phyloP scores from a whole-genome alignment of 2,113 vertebrate genomes.

The Engraulis encrasicolus region DNA sequence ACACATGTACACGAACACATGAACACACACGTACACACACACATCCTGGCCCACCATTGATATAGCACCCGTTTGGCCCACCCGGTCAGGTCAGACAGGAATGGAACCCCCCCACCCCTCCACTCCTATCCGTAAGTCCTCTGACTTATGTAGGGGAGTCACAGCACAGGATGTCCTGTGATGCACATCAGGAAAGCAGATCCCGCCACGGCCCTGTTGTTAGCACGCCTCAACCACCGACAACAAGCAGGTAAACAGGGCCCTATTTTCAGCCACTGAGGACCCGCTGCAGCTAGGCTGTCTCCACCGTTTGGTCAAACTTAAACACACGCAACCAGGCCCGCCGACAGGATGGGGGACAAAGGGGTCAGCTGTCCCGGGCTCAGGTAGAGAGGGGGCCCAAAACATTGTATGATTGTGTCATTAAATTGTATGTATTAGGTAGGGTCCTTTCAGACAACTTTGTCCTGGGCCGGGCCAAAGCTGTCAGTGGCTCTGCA shows the following conservation, averaged over 20 bases:
- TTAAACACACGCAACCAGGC: too few species aligned
- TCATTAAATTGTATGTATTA: too few species aligned
- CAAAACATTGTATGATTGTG: too few species aligned
- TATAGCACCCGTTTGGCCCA: constrained; percentile 16
- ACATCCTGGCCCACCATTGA: background rate
- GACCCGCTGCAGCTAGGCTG: background rate
- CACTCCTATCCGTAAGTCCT: constrained; percentile 45
- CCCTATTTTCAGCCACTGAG: constrained; percentile 39
- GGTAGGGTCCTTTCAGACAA: too few species aligned
- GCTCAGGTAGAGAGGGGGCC: too few species aligned
- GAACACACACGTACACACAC: background rate
- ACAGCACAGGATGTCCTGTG: constrained; percentile 58
- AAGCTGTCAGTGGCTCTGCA: too few species aligned
- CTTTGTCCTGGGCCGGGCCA: too few species aligned
- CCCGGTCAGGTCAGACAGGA: constrained; percentile 54
- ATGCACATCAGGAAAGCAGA: constrained; percentile 42
- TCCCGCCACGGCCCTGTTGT: too few species aligned
- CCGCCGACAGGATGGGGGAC: too few species aligned
- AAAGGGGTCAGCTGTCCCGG: too few species aligned
- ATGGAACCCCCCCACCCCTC: too few species aligned
- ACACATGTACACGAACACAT: background rate
- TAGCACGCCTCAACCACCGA: background rate
- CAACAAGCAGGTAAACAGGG: constrained; percentile 34
- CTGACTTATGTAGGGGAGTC: constrained; percentile 21
- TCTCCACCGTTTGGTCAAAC: constrained; percentile 9